These are phyloP conservation scores for Carabus problematicus DNA, from an alignment of 2,888 invertebrate species.

Conservation along the genomic window DNA sequence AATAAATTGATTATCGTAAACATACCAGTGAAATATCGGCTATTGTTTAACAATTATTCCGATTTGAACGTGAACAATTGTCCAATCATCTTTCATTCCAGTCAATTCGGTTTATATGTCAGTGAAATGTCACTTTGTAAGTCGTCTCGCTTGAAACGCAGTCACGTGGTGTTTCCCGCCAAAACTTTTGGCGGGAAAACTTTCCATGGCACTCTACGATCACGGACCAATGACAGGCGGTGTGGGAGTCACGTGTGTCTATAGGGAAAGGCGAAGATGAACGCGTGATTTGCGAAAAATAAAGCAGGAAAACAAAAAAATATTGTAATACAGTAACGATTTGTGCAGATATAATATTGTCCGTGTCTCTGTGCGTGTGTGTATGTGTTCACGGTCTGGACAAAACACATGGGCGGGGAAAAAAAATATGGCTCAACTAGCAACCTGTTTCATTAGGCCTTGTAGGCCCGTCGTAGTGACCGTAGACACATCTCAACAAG, in stretches of 20 bases:
- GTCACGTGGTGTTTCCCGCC: slow-evolving; percentile 31
- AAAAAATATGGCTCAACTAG: slow-evolving; percentile 5
- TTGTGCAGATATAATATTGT: slow-evolving; percentile 13
- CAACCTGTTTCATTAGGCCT: slow-evolving; percentile 11
- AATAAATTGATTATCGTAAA: too few species aligned
- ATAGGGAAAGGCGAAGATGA: too few species aligned
- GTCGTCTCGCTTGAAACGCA: slow-evolving; percentile 6
- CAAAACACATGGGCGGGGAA: slow-evolving; percentile 11
- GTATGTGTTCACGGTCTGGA: background rate
- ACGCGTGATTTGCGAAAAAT: too few species aligned
- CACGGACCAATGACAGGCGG: background rate
- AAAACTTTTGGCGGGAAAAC: slow-evolving; percentile 39
- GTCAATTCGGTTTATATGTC: slow-evolving; percentile 37
- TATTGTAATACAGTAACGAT: slow-evolving; percentile 4
- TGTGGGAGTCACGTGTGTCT: slow-evolving; percentile 33
- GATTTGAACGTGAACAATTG: too few species aligned
- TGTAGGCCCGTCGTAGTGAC: background rate
- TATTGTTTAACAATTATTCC: too few species aligned
- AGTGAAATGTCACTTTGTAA: slow-evolving; percentile 36
- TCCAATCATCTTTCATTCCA: too few species aligned
- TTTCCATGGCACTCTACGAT: background rate
- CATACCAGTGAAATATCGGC: too few species aligned
- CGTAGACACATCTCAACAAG: too few species aligned
- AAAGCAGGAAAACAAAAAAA: background rate
- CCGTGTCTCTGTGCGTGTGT: too few species aligned